Conservation (phyloP, 1,140 invertebrate species). For the Zaprionus tsacasi region DNA sequence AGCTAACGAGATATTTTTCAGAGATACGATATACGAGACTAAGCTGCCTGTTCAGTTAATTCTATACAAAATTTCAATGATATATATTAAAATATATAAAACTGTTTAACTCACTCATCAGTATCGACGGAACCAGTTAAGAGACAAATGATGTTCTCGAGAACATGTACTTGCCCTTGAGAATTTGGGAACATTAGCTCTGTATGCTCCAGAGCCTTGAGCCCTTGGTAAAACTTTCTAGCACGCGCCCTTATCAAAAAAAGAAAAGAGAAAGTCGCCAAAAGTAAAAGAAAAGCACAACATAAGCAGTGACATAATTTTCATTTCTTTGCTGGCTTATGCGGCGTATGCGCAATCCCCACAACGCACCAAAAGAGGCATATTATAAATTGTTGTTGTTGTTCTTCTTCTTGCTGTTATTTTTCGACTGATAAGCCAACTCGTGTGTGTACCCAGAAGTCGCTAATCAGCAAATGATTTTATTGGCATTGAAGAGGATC, state of each 20-base stretch:
- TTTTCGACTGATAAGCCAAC: constrained; percentile 30
- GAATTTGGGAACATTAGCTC: constrained; percentile 18
- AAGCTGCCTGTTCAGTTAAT: background rate
- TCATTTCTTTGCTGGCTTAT: constrained; percentile 30
- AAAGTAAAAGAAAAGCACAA: constrained; percentile 10
- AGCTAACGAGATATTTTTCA: background rate
- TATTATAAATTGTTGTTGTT: constrained; percentile 71
- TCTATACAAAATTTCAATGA: background rate
- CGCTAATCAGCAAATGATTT: constrained; percentile 73
- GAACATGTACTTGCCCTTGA: constrained; percentile 14
- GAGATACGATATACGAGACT: background rate
- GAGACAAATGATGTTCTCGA: background rate
- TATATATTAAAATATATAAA: background rate
- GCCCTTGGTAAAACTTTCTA: constrained; percentile 21
- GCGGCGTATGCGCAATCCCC: constrained; percentile 53
- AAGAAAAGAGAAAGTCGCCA: constrained; percentile 1
- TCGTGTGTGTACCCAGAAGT: constrained; percentile 24
- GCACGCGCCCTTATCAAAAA: constrained; percentile 29
- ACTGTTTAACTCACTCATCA: background rate
- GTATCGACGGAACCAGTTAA: background rate
- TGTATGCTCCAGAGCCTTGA: background rate
- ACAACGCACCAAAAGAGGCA: constrained; percentile 28
- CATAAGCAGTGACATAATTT: constrained; percentile 71
- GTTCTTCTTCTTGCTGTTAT: background rate
- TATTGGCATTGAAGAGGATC: constrained; percentile 49